Percentiles rank a stretch among this genome's conserved stretches.
Evolutionary conservation across 2,888 invertebrate genomes (phyloP).

Genomic region (Achlya flavicornis): DNA sequence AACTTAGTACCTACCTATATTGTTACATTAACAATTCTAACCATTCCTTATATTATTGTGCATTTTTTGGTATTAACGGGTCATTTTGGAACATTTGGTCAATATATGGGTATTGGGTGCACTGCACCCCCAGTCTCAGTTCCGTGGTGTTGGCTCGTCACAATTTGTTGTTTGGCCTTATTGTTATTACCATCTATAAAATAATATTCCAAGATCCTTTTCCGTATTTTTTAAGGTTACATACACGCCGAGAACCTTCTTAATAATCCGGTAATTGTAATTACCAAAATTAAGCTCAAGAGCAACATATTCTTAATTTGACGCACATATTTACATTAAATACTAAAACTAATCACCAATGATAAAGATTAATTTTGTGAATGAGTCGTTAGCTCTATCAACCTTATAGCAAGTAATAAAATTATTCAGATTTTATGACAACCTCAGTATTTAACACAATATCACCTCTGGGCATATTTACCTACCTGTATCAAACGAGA

Average conservation of each 20-base stretch:
- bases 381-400: neutral
- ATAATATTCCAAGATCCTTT: neutral
- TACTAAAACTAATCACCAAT: neutral
- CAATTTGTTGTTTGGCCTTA: too few relatives aligned
- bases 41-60: neutral
- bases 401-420: neutral
- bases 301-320: neutral
- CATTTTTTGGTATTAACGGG: too few relatives aligned
- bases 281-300: slow-evolving; percentile 2
- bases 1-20: too few relatives aligned
- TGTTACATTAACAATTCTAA: too few relatives aligned
- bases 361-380: neutral
- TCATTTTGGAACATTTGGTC: too few relatives aligned
- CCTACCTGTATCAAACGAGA: neutral
- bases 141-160: too few relatives aligned
- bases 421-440: neutral
- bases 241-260: neutral
- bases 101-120: too few relatives aligned
- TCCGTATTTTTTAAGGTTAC: neutral
- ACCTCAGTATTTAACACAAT: neutral
- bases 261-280: neutral
- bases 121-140: too few relatives aligned
- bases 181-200: too few relatives aligned
- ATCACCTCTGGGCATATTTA: neutral
- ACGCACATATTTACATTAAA: neutral